phyloP scores from a whole-genome alignment of 2,888 invertebrate genomes.

The Volucella zonaria region DNA sequence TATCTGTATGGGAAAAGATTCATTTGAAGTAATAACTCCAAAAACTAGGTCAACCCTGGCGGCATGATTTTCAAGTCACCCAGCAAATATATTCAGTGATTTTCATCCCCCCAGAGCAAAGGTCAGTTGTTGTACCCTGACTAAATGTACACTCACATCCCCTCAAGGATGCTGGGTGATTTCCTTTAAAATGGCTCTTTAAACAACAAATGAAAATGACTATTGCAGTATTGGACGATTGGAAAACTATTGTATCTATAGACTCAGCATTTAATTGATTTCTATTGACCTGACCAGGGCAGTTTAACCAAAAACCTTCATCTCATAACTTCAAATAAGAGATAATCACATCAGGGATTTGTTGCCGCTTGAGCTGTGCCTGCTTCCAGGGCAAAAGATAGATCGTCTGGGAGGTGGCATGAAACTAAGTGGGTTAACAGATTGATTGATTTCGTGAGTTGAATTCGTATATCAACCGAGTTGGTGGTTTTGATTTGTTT shows the following conservation, averaged over 20 bases:
- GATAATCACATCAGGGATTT: slow-evolving; percentile 65
- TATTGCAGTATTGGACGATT: too few relatives aligned
- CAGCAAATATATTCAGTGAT: too few relatives aligned
- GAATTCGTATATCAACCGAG: slow-evolving; percentile 51
- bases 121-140: not conserved
- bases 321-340: slow-evolving; percentile 63
- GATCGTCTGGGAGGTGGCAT: slow-evolving; percentile 4
- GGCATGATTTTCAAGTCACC: not conserved
- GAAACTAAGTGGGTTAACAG: slow-evolving; percentile 51
- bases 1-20: not conserved
- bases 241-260: not conserved
- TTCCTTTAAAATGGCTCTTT: not conserved
- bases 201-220: not conserved
- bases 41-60: slow-evolving; percentile 45
- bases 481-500: slow-evolving; percentile 48
- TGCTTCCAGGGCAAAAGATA: not conserved
- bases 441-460: slow-evolving; percentile 72
- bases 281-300: slow-evolving; percentile 15
- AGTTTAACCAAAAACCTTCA: slow-evolving; percentile 19
- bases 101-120: too few relatives aligned
- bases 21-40: slow-evolving; percentile 42
- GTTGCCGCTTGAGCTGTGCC: slow-evolving; percentile 30
- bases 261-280: slow-evolving; percentile 11
- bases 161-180: too few relatives aligned
- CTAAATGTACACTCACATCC: too few relatives aligned